Evolutionary conservation across 2,797 vertebrate species (phyloP).

Genomic region (Melanotaenia parkinsoni): DNA sequence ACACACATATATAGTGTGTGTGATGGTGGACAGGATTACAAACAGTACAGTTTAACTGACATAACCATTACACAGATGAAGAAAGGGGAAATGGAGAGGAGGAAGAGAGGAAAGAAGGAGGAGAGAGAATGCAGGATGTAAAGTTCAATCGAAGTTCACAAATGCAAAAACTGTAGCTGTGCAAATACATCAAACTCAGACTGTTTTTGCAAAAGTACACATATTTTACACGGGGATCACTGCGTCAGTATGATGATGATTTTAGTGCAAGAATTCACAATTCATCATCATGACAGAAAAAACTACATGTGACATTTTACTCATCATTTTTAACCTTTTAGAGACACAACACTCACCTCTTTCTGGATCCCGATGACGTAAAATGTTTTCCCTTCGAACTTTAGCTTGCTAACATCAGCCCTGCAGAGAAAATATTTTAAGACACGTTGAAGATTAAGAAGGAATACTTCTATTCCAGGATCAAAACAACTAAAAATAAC

Average conservation of each 20-base stretch:
- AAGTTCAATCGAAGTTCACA: conserved; percentile 19
- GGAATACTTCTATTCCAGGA: neutral
- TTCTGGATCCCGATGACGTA: conserved; percentile 95
- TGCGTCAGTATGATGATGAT: conserved; percentile 26
- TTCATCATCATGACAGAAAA: conserved; percentile 30
- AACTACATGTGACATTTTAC: conserved; percentile 12
- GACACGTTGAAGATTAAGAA: neutral
- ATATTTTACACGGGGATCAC: conserved; percentile 27
- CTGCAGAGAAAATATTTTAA: conserved; percentile 67
- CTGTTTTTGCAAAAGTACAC: conserved; percentile 15
- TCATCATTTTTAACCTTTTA: conserved; percentile 19
- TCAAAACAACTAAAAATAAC: neutral
- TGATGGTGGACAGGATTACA: conserved; percentile 62
- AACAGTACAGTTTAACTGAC: conserved; percentile 51
- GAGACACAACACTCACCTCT: conserved; percentile 84
- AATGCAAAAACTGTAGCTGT: conserved; percentile 17
- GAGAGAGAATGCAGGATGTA: conserved; percentile 28
- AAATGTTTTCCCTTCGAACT: conserved; percentile 99
- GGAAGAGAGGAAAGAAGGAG: conserved; percentile 18
- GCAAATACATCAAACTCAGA: conserved; percentile 19
- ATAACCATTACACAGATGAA: conserved; percentile 38
- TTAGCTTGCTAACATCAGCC: conserved; percentile 96
- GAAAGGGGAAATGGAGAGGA: conserved; percentile 4
- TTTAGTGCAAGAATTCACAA: conserved; percentile 7
- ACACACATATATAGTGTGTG: conserved; percentile 69